phyloP scores from a whole-genome alignment of 2,888 invertebrate genomes.

The Timema cristinae region DNA sequence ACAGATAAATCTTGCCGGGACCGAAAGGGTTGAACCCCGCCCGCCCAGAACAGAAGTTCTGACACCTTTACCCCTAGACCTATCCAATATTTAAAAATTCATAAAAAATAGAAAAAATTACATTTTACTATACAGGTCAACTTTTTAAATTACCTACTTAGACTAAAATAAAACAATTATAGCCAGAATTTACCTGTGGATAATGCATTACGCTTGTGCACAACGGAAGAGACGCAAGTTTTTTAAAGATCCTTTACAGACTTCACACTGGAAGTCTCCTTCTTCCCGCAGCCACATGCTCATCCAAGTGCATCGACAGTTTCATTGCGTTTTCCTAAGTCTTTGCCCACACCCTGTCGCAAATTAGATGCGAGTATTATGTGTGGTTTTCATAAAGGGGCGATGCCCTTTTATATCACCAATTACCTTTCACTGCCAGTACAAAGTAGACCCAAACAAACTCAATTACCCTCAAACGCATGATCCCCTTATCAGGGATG shows the following conservation, averaged over 20 bases:
- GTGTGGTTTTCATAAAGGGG: conserved; percentile 58
- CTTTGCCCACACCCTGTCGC: conserved; percentile 63
- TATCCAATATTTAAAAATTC: too few relatives aligned
- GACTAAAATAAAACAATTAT: too few relatives aligned
- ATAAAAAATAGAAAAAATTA: too few relatives aligned
- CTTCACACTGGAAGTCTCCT: conserved; percentile 58
- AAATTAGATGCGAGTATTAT: conserved; percentile 68
- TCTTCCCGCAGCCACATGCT: conserved; percentile 59
- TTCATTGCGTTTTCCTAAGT: conserved; percentile 60
- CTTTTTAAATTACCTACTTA: too few relatives aligned
- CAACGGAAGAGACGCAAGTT: conserved; percentile 54
- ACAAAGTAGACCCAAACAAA: conserved; percentile 46
- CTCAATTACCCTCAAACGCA: conserved; percentile 28
- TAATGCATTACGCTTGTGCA: conserved; percentile 63
- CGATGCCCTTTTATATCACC: conserved; percentile 58
- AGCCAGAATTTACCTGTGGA: conserved; percentile 44
- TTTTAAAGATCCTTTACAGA: conserved; percentile 61
- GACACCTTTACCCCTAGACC: too few relatives aligned
- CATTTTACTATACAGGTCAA: too few relatives aligned
- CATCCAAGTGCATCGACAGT: conserved; percentile 62
- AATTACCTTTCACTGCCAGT: conserved; percentile 43
- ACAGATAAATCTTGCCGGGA: too few relatives aligned
- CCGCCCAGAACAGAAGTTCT: too few relatives aligned
- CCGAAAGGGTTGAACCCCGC: too few relatives aligned
- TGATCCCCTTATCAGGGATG: conserved; percentile 37